Conservation (phyloP, 2,113 vertebrate genomes). For the Peucedramus taeniatus region DNA sequence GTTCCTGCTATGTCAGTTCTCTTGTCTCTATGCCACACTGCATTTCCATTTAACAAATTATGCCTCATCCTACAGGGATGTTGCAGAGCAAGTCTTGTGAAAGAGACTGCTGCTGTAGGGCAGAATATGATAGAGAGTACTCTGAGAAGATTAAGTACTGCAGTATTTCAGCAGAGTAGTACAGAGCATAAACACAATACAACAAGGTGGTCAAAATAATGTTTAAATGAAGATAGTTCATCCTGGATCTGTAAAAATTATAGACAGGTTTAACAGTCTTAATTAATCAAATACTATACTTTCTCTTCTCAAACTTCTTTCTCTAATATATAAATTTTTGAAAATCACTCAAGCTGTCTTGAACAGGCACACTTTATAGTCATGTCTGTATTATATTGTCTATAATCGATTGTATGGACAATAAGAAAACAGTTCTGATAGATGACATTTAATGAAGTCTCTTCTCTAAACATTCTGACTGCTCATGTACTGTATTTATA, state of each 20-base stretch:
- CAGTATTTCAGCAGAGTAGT: neutral
- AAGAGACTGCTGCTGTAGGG: neutral
- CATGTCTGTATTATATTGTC: neutral
- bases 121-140: neutral
- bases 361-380: neutral
- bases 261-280: neutral
- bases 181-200: neutral
- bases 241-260: neutral
- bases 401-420: neutral
- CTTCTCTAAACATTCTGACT: neutral
- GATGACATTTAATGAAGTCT: neutral
- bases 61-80: neutral
- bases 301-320: neutral
- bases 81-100: conserved; percentile 9
- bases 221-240: neutral
- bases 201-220: neutral
- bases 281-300: neutral
- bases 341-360: neutral
- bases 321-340: neutral
- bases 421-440: neutral
- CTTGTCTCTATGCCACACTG: neutral
- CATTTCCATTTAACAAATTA: neutral
- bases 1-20: neutral
- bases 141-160: neutral
- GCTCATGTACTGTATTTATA: neutral